phyloP scores from a whole-genome alignment of 2,113 vertebrate genomes.

The Equus przewalskii region DNA sequence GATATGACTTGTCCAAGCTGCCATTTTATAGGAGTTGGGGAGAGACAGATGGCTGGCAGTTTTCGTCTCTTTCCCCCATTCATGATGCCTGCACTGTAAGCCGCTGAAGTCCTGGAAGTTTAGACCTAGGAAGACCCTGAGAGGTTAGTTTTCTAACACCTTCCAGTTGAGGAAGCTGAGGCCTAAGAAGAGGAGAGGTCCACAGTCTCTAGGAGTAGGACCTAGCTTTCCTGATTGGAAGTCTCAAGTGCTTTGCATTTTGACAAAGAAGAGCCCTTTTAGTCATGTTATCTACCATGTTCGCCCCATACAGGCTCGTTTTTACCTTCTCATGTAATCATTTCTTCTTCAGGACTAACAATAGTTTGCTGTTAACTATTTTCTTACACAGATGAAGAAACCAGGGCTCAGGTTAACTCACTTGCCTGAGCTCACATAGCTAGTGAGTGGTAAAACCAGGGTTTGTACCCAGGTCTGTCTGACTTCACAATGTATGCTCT shows the following conservation, averaged over 20 bases:
- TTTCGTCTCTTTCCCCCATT: not conserved
- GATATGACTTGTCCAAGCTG: slow-evolving; percentile 65
- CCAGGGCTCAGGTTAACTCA: not conserved
- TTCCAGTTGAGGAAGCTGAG: slow-evolving; percentile 20
- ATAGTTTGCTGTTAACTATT: not conserved
- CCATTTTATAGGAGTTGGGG: not conserved
- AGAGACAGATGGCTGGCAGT: not conserved
- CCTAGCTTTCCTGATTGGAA: not conserved
- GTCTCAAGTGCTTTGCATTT: not conserved
- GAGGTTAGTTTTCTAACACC: not conserved
- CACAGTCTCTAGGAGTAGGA: not conserved
- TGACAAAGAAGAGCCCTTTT: not conserved
- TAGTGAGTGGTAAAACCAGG: not conserved
- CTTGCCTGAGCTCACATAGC: not conserved
- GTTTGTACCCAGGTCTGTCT: not conserved
- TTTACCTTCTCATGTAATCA: not conserved
- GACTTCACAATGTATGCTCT: not conserved
- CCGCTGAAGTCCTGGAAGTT: not conserved
- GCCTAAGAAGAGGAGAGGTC: not conserved
- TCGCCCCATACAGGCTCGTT: not conserved
- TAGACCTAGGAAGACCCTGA: not conserved
- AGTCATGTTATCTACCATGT: not conserved
- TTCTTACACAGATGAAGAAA: not conserved
- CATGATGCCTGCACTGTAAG: not conserved
- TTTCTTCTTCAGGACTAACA: not conserved